These are phyloP conservation scores for Eumerus sabulonum DNA, from an alignment of 2,888 invertebrate species.

Conservation along the genomic window DNA sequence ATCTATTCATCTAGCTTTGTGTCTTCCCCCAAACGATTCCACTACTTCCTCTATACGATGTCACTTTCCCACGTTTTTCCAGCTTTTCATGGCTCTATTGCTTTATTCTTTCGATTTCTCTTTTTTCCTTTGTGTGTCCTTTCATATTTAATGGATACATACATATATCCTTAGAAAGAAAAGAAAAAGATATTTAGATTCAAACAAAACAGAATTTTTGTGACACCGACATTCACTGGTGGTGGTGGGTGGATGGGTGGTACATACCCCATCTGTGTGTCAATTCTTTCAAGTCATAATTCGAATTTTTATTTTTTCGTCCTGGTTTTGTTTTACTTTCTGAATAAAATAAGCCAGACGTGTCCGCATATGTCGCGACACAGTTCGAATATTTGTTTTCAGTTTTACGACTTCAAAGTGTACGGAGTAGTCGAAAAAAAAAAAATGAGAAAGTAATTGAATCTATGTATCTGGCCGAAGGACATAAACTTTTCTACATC, in stretches of 20 bases:
- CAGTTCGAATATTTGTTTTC: constrained; percentile 10
- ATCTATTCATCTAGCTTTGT: constrained; percentile 42
- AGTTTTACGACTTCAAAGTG: constrained; percentile 45
- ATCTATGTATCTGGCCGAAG: too few species aligned
- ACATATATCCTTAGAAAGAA: constrained; percentile 45
- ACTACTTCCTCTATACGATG: too few species aligned
- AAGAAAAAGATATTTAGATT: constrained; percentile 36
- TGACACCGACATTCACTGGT: neutral
- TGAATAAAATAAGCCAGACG: constrained; percentile 28
- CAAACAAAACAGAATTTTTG: constrained; percentile 8
- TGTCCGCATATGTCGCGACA: constrained; percentile 54
- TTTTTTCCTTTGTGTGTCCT: too few species aligned
- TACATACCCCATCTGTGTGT: neutral
- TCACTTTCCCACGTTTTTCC: neutral
- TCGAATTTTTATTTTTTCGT: neutral
- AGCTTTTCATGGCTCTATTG: neutral
- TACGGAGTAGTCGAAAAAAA: constrained; percentile 15
- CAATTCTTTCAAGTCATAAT: constrained; percentile 18
- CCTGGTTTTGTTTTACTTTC: neutral
- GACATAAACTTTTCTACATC: too few species aligned
- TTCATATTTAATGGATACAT: constrained; percentile 57
- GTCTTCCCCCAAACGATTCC: neutral
- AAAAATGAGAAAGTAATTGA: neutral
- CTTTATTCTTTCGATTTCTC: too few species aligned
- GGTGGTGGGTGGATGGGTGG: too few species aligned